Evolutionary conservation across 2,113 vertebrate species (phyloP), one percentile per base, ranked within the genome.

Genomic region (Misgurnus mizolepis): DNA sequence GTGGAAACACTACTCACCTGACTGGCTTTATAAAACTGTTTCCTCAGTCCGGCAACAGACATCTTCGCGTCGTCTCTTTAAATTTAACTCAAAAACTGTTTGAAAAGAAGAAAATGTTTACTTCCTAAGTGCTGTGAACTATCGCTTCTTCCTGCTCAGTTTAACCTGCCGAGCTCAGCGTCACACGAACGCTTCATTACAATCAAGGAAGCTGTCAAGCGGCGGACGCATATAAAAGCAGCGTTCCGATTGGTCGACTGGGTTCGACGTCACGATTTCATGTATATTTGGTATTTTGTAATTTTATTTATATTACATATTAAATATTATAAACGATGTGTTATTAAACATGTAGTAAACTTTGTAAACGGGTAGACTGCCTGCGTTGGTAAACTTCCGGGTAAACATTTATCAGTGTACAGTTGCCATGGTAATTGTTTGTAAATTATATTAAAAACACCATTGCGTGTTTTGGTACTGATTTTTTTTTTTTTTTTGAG

Each of bases 1-100:
- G 18, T 71, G 14, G 8, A 62, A 14, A 65, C 69, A 62, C 27
- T 3, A 34, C 89, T 92, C 88, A 97, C 97, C 96, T 98, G 97
- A 76, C 93, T 98, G 0, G 97, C 97, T 91, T 99, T 99, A 91
- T 98, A 96, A 91, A 98, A 95, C 85, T 98, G 97, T 77, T 99
- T 99, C 94, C 94, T 98, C 67, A 98, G 84, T 78, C 97, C 97
- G 17, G 96, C 96, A 71, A 98, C 96, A 49, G 97, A 98, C 97
- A 98, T 99, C 83, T 88, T 92, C 91, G 75, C 81, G 76, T 64
- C 67, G 56, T 43, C 15, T 83, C 55, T 45, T 11, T 11, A 39
- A 14, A 41, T 66, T 66, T 40, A 66, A 66, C 53, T 66, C 9
- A 34, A n/a, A 12, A 5, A 49, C 1, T 64, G 15, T 47, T 17